Conservation (phyloP, 2,888 invertebrate genomes). For the Drosophila meridionalis region DNA sequence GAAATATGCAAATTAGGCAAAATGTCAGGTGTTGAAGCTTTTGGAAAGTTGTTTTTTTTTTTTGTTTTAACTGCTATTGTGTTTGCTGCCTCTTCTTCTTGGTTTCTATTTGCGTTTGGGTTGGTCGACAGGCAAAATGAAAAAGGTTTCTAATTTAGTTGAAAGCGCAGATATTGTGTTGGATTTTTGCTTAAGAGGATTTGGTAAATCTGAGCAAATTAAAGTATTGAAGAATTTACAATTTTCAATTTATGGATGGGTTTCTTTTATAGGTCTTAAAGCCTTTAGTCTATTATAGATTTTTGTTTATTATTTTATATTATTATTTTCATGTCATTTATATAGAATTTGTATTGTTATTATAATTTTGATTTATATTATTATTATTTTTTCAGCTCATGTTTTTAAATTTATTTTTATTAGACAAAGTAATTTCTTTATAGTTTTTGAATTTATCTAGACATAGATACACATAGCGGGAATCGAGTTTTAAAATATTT, state of each 20-base stretch:
- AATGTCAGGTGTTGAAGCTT: slow-evolving; percentile 62
- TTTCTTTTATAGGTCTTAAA: neutral
- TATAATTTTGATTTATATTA: no score
- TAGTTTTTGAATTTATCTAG: no score
- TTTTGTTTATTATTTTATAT: no score
- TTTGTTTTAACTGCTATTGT: neutral
- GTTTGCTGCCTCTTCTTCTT: slow-evolving; percentile 1
- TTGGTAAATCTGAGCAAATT: neutral
- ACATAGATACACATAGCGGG: no score
- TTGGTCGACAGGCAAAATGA: slow-evolving; percentile 8
- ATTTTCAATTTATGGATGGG: neutral
- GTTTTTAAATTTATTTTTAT: no score
- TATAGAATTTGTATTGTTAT: neutral
- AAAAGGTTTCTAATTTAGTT: slow-evolving; percentile 13
- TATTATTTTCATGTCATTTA: neutral
- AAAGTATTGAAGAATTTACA: neutral
- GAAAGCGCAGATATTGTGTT: neutral
- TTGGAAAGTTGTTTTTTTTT: slow-evolving; percentile 29
- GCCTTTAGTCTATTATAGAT: neutral
- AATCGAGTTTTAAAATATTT: no score
- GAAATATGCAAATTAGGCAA: slow-evolving; percentile 65
- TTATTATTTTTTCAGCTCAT: no score
- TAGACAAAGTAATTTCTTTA: no score
- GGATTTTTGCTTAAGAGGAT: neutral
- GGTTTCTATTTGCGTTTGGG: slow-evolving; percentile 29